These are phyloP conservation scores for Idaea biselata DNA, from an alignment of 2,888 invertebrate genomes.

Conservation along the genomic window DNA sequence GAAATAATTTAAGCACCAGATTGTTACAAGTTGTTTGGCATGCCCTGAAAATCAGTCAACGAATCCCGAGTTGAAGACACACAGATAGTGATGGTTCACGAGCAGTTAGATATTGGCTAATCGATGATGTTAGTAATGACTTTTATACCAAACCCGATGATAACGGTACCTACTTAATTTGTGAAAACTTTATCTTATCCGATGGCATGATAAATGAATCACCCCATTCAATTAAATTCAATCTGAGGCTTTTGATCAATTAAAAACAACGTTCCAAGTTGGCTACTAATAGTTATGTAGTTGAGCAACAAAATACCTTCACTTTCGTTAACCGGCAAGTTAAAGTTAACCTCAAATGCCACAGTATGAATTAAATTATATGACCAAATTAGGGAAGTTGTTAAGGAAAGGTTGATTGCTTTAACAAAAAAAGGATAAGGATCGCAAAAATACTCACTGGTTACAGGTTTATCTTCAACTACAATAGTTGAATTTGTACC, in stretches of 20 bases:
- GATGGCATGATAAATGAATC: constrained; percentile 51
- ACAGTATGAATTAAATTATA: constrained; percentile 45
- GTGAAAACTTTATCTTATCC: constrained; percentile 59
- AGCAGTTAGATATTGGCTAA: constrained; percentile 49
- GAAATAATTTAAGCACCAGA: constrained; percentile 62
- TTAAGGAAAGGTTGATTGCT: constrained; percentile 45
- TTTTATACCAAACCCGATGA: constrained; percentile 44
- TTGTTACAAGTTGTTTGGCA: constrained; percentile 66
- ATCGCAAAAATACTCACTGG: constrained; percentile 71
- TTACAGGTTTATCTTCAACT: constrained; percentile 66
- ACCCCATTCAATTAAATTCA: constrained; percentile 55
- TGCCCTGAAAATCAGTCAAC: constrained; percentile 80
- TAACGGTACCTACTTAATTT: constrained; percentile 38
- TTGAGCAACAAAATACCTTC: constrained; percentile 38
- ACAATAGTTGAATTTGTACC: constrained; percentile 65
- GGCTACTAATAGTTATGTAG: background rate
- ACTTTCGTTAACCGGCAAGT: constrained; percentile 43
- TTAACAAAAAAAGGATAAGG: constrained; percentile 47
- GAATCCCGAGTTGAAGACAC: constrained; percentile 78
- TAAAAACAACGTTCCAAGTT: background rate
- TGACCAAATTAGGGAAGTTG: constrained; percentile 35
- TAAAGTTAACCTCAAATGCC: constrained; percentile 44
- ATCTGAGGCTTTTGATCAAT: constrained; percentile 41
- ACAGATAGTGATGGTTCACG: constrained; percentile 70
- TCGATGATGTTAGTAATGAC: constrained; percentile 51